Evolutionary conservation across 2,888 invertebrate genomes (phyloP).

Genomic region (Julus scandinavius): DNA sequence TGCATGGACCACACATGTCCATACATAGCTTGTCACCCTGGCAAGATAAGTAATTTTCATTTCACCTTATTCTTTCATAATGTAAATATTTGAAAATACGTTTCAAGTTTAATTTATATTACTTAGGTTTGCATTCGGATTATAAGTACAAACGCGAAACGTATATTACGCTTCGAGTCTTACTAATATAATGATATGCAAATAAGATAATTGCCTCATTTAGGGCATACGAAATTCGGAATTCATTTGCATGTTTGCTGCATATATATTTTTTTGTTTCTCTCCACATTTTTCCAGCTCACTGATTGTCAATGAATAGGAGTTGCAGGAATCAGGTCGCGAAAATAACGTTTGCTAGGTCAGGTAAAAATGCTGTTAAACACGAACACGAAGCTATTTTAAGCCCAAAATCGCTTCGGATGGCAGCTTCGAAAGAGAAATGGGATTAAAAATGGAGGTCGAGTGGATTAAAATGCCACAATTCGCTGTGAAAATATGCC

Average conservation of each 20-base stretch:
- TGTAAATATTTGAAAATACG: no score
- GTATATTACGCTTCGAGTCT: background rate
- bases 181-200: slow-evolving; percentile 19
- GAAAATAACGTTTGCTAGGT: slow-evolving; percentile 3
- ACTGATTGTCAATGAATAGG: slow-evolving; percentile 25
- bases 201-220: slow-evolving; percentile 6
- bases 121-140: no score
- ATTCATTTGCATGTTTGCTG: background rate
- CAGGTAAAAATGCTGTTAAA: slow-evolving; percentile 45
- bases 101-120: no score
- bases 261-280: background rate
- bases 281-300: slow-evolving; percentile 30
- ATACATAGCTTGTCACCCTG: no score
- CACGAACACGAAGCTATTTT: slow-evolving; percentile 38
- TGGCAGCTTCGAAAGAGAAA: slow-evolving; percentile 33
- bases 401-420: slow-evolving; percentile 37
- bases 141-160: no score
- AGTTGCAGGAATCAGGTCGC: slow-evolving; percentile 8
- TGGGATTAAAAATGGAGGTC: slow-evolving; percentile 44
- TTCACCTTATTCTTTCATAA: no score
- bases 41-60: no score
- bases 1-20: no score
- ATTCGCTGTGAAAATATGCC: slow-evolving; percentile 24
- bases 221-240: background rate
- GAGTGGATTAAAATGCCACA: slow-evolving; percentile 46